Evolutionary conservation across 2,113 vertebrate species (phyloP), one percentile per base, ranked within the genome.

Genomic region (Oceanites oceanicus): DNA sequence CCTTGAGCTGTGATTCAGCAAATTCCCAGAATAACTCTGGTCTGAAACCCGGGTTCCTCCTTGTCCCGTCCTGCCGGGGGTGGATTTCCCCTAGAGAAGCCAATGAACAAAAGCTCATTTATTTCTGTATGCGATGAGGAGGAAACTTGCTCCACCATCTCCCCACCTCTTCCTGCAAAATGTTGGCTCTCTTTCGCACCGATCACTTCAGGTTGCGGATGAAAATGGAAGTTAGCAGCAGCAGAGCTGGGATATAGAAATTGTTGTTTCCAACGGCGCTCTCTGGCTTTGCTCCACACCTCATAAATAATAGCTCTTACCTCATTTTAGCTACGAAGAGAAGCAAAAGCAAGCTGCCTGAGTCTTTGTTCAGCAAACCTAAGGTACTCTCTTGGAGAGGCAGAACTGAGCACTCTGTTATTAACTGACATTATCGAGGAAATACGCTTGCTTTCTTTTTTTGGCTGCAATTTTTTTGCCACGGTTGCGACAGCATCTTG

Each of bases 1-100:
- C 84, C 96, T 62, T 38, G 11, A 87, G 67, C 92, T 63, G 92
- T 96, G 94, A 97, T 92, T 97, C 96, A 97, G 95, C 97, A 79
- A 42, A 89, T 96, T 94, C 81, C 81, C 63, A 9, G 74, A 82
- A 58, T 55, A 77, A 83, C 30, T 12, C 47, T 21, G 49, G 14
- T 77, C 78, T 82, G 87, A 78, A 85, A 47, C 26, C 22, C 9
- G 3, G 23, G n/a, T 94, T 95, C 95, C 86, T 97, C 88, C 81
- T 93, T 56, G 79, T 80, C 67, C 72, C 77, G 63, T 86, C 86
- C 63, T 86, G 65, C 45, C 0, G 20, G 94, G 86, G 70, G 52
- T 78, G 97, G 97, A 78, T 95, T 96, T 97, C 83, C 93, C 49
- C 40, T n/a, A 15, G 52, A 78, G 76, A 85, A 94, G 79, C 96